Base-by-base conservation (phyloP, 2,113 vertebrate genomes). In the Oncorhynchus kisutch region DNA sequence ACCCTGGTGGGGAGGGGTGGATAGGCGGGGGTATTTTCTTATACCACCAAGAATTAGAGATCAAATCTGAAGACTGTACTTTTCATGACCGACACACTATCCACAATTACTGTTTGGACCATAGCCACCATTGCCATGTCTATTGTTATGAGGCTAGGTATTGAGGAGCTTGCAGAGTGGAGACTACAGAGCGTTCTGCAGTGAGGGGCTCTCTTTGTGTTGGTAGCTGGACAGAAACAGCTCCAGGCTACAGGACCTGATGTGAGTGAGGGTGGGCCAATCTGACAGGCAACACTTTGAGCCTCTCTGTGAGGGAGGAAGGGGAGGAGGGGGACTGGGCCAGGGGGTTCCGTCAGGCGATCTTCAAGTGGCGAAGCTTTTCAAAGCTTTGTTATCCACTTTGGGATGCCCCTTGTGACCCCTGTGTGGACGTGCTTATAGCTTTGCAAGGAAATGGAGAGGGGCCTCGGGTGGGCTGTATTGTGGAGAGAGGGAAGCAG, bases 351-450 rank as follows among this genome's bases (percentile, higher is more conserved):
- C 81, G 84, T 84, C 84, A 85, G 82, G 80, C 84, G 78, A 85
- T 85, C 87, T 92, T 94, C 91, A 94, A 95, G 94, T 94, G 94
- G 91, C 91, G 88, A 92, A 81, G 87, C 93, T 92, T 93, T 88
- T 93, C 91, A 93, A 93, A 80, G 49, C 77, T 82, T 93, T 81
- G 90, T 90, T 92, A 86, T 86, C 91, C 91, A 91, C 88, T 93
- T 92, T 91, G 88, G 90, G 89, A 86, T 93, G 92, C 92, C 94
- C 93, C 87, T 82, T 82, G 76, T 91, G 91, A 94, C 93, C 94
- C 82, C 74, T 72, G 75, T 87, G 87, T 81, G 90, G 83, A 86
- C 90, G 87, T 71, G 86, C 91, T 93, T 81, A 89, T 82, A 86
- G 0, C 73, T 78, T 78, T 77, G 68, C 34, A 74, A 92, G 91